Percentiles rank a stretch among this genome's conserved stretches.
These are phyloP conservation scores for Upupa epops DNA, from an alignment of 2,113 vertebrate genomes.

Conservation along the genomic window DNA sequence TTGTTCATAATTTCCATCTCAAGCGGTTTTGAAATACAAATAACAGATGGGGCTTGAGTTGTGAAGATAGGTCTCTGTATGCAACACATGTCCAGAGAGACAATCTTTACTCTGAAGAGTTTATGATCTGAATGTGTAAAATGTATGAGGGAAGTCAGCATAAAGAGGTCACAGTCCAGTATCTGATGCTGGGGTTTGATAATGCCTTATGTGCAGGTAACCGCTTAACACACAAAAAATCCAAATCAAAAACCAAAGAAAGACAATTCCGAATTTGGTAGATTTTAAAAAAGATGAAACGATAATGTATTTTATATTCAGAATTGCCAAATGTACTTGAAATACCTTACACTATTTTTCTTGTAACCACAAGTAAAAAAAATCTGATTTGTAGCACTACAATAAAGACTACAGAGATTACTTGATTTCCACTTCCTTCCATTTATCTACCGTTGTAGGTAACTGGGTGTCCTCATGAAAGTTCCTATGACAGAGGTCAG, in stretches of 20 bases:
- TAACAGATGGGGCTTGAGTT: slow-evolving; percentile 24
- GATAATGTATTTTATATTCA: background rate
- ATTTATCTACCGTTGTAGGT: background rate
- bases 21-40: slow-evolving; percentile 5
- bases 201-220: background rate
- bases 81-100: background rate
- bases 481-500: background rate
- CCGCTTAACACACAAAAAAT: background rate
- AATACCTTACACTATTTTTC: background rate
- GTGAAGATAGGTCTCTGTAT: background rate
- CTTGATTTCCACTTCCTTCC: background rate
- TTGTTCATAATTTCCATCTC: slow-evolving; percentile 10
- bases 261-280: background rate
- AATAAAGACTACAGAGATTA: background rate
- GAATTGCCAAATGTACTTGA: background rate
- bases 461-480: accelerated
- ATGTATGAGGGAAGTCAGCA: background rate
- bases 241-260: background rate
- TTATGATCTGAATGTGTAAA: background rate
- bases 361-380: background rate
- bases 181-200: background rate
- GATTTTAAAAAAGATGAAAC: background rate
- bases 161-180: background rate
- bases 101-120: background rate
- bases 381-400: background rate